Evolutionary conservation across 2,888 invertebrate species (phyloP).

Genomic region (Watsonalla binaria): DNA sequence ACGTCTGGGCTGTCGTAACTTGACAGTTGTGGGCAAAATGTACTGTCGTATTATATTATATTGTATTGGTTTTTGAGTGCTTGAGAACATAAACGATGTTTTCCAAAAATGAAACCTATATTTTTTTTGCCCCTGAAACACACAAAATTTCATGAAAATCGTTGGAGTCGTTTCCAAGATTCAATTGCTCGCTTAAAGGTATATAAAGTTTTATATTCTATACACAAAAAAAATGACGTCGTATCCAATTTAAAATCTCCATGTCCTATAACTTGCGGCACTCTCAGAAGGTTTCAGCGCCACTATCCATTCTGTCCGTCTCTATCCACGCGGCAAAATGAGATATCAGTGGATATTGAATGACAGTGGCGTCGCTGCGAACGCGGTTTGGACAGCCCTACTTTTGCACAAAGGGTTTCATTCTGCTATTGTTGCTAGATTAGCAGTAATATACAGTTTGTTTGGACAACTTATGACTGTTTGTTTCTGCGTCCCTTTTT

Average conservation of each 20-base stretch:
- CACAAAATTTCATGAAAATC: too few species aligned
- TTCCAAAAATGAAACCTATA: too few species aligned
- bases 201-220: too few species aligned
- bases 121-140: too few species aligned
- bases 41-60: too few species aligned
- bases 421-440: conserved; percentile 40
- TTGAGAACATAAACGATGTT: too few species aligned
- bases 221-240: too few species aligned
- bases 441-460: conserved; percentile 45
- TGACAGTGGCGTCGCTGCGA: conserved; percentile 53
- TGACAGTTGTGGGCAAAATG: too few species aligned
- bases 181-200: too few species aligned
- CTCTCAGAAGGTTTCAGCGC: conserved; percentile 36
- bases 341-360: conserved; percentile 75
- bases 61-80: too few species aligned
- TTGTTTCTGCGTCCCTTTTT: conserved; percentile 13
- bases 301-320: conserved; percentile 53
- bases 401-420: conserved; percentile 40
- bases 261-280: conserved; percentile 33
- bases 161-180: too few species aligned
- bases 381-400: conserved; percentile 37
- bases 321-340: conserved; percentile 67
- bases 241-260: background rate
- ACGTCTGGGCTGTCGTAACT: too few species aligned
- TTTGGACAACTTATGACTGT: conserved; percentile 19